Evolutionary conservation across 2,113 vertebrate species (phyloP).

Genomic region (Oxyruncus cristatus): DNA sequence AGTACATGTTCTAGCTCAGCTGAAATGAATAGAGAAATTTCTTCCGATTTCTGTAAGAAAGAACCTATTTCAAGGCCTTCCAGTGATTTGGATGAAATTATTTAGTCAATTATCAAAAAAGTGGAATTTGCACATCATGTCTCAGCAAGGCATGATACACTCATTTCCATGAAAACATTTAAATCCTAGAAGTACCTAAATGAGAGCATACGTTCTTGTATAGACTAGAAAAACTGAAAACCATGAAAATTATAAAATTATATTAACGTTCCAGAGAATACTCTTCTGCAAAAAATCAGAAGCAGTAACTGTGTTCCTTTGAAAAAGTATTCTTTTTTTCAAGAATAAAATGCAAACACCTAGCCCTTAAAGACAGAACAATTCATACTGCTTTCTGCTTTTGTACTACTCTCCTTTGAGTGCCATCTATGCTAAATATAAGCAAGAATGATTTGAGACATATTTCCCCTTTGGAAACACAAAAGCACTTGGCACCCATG

Average conservation of each 20-base stretch:
- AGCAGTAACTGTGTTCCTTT: background rate
- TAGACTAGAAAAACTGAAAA: background rate
- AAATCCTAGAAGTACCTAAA: background rate
- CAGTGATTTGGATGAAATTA: background rate
- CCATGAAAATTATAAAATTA: background rate
- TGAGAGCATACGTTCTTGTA: background rate
- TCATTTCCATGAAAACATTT: background rate
- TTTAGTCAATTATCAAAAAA: background rate
- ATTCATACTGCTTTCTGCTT: background rate
- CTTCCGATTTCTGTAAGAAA: background rate
- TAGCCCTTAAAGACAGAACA: background rate
- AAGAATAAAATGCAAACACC: background rate
- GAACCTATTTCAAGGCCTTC: background rate
- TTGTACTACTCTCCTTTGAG: background rate
- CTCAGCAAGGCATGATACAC: background rate
- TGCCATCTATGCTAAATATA: background rate
- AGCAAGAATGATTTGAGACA: background rate
- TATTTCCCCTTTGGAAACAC: background rate
- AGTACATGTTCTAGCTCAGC: background rate
- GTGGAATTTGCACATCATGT: background rate
- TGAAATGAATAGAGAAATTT: background rate
- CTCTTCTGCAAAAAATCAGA: background rate
- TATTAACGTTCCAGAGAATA: background rate
- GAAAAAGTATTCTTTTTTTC: background rate
- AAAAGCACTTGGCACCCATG: background rate